Base-by-base conservation (phyloP, 2,113 vertebrate genomes). In the Nanger granti region DNA sequence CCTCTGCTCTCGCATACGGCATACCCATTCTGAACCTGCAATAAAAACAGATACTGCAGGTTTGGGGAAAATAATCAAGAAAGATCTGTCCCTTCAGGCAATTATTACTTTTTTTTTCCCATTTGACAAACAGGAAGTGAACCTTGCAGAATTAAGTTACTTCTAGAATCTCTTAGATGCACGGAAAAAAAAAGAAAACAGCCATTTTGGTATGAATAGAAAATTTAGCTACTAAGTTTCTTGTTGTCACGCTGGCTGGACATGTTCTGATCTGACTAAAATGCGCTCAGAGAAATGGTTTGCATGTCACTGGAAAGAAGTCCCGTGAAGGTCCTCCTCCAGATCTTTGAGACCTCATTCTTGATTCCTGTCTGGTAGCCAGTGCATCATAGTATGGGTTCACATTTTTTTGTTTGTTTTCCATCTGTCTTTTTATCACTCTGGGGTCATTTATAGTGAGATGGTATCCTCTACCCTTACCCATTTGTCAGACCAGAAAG, bases 221-320 rank as follows among this genome's bases (percentile, higher is more conserved):
- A 93, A 80, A 89, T 91, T 96, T 97, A 47, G n/a, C 82, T 73
- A 37, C 24, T 66, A 66, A 62, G 5, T 89, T 97, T 90, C 49
- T 97, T 97, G 12, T 60, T 91, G 79, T 88, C 62, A 79, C n/a
- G 29, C 2, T 94, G 41, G 12, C 69, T 87, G 83, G 28, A 92
- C 86, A 47, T 79, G 18, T 89, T 82, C 66, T 93, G 8, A 85
- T 94, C 41, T 95, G 82, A 60, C 29, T 47, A 84, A 26, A 24
- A 22, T 84, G 57, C 95, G 37, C 34, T 37, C 54, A 28, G 24
- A 73, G 82, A 54, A 66, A 64, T 15, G 89, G 52, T 66, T 85
- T 89, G 34, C 86, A 52, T 76, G 37, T 93, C 79, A 82, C 29
- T 5, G 10, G 79, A 52, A 91, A 89, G 54, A 80, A 94, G 28